Base-by-base conservation (phyloP, 2,888 invertebrate species). In the Athetis lepigone region DNA sequence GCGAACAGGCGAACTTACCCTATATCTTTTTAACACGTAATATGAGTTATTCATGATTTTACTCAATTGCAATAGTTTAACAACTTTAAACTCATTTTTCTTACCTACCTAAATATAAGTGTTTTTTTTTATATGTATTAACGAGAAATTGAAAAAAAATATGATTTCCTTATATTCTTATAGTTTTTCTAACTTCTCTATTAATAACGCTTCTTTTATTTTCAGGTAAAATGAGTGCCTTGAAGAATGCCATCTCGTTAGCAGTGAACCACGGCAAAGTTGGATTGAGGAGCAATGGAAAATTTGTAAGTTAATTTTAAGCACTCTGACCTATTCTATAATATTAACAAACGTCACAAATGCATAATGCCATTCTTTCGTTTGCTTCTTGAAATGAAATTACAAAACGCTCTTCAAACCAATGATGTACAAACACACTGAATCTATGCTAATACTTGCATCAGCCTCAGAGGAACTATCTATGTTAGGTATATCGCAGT, bases 211-310 rank as follows among this genome's bases (percentile, higher is more conserved):
- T 27, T 43, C 8, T 60, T 7, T 68, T 76, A 69, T 67, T 83
- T 80, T 6, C 75, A 89, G 87, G 49, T 80, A 51, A 50, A 70
- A 94, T 94, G 94, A 91, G 91, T 63, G 88, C 88, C 19, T 88
- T 92, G 75, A 87, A 88, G 74, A 92, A 87, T 46, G 87, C 88
- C 25, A 77, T 91, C 50, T 85, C 92, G 0, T 65, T 91, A 61
- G 89, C 91, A 7, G 69, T 85, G n/a, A 86, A 85, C 61, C 87
- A 85, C 63, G 89, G 92, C 4, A 93, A 87, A 79, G 74, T 74
- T 40, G 87, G 88, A 19, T 50, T 90, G 59, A 84, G 84, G 67
- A 84, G 75, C 67, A 90, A 87, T 82, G 86, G 88, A 62, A 91
- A 89, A 75, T 91, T 87, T 83, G 83, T 81, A 62, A 86, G 85